phyloP scores from a whole-genome alignment of 2,797 vertebrate species.

The Margarornis squamiger region DNA sequence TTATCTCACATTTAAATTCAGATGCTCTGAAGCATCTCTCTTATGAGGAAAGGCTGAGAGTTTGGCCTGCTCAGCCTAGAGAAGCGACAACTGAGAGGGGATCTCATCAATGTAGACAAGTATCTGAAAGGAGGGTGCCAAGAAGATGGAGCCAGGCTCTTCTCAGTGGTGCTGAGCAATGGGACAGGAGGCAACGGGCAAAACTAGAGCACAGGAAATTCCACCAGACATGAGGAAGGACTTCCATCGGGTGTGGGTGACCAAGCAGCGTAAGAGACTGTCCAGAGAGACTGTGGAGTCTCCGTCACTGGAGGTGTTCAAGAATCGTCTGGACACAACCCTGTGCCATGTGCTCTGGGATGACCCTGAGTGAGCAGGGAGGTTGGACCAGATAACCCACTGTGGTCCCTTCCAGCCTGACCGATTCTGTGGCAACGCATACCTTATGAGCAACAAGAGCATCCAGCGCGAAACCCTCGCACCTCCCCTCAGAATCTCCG shows the following conservation, averaged over 20 bases:
- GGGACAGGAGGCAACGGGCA: no score
- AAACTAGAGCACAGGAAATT: neutral
- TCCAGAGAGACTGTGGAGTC: accelerated
- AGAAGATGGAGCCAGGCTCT: neutral
- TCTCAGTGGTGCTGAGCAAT: neutral
- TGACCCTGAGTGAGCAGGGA: neutral
- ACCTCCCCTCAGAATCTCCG: accelerated
- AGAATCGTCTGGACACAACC: neutral
- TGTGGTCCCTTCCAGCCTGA: neutral
- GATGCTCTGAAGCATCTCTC: neutral
- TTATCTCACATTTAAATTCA: neutral
- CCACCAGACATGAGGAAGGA: neutral
- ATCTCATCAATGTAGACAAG: neutral
- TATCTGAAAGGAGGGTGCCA: no score
- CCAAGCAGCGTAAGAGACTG: accelerated
- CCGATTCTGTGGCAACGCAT: neutral
- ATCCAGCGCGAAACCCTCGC: accelerated
- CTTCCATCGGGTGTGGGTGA: neutral
- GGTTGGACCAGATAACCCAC: accelerated
- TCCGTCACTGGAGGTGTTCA: neutral
- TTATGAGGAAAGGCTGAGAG: neutral
- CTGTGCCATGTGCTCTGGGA: neutral
- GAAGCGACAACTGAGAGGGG: neutral
- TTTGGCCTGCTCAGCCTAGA: neutral
- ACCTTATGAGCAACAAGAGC: neutral